phyloP scores from a whole-genome alignment of 2,888 invertebrate species.

The Pyrgus malvae region DNA sequence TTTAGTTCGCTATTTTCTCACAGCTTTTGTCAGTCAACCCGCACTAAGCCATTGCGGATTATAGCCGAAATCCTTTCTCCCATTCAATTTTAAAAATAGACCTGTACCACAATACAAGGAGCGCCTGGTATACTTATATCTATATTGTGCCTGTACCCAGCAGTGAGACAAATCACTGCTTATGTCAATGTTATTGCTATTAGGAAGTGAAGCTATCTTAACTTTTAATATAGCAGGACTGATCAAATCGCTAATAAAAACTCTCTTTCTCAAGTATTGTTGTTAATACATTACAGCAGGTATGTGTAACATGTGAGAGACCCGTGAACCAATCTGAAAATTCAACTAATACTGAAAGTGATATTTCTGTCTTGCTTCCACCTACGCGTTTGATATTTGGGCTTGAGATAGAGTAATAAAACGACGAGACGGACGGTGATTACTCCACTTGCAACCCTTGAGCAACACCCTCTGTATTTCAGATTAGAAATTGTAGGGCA shows the following conservation, averaged over 20 bases:
- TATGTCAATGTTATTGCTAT: too few species aligned
- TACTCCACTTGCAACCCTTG: slow-evolving; percentile 3
- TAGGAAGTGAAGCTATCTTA: too few species aligned
- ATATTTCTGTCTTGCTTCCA: slow-evolving; percentile 30
- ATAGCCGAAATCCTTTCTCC: too few species aligned
- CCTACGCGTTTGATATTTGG: slow-evolving; percentile 28
- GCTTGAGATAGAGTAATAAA: slow-evolving; percentile 27
- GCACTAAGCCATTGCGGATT: too few species aligned
- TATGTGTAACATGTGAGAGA: not conserved
- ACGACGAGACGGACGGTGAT: slow-evolving; percentile 4
- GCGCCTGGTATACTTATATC: too few species aligned
- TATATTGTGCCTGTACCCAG: too few species aligned
- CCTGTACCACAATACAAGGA: too few species aligned
- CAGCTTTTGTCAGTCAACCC: too few species aligned
- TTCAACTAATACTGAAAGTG: slow-evolving; percentile 13
- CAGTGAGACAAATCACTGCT: too few species aligned
- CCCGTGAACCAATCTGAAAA: not conserved
- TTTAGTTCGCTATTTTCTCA: too few species aligned
- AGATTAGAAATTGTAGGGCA: not conserved
- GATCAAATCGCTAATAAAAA: not conserved
- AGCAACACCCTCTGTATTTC: not conserved
- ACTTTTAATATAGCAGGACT: too few species aligned
- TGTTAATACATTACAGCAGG: not conserved
- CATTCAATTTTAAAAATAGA: too few species aligned
- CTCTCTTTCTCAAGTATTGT: not conserved